Base-by-base conservation (phyloP, 2,113 vertebrate genomes). In the Arizona elegans region DNA sequence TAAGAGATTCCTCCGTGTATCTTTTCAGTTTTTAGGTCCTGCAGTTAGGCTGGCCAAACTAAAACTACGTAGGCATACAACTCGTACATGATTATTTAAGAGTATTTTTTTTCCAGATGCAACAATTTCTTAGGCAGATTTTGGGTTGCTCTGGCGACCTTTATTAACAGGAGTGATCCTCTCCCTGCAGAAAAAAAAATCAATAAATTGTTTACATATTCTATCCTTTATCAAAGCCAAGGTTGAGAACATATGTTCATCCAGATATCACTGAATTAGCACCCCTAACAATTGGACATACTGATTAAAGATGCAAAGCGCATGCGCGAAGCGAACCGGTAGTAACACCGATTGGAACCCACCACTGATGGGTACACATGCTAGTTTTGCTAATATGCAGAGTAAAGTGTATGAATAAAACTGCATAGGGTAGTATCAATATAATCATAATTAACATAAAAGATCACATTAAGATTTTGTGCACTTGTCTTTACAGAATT, bases 91-190 rank as follows among this genome's bases (percentile, higher is more conserved):
- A 38, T 94, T 89, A 50, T 58, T 86, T 62, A 75, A 81, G 85
- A 65, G 12, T 52, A 13, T 81, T 75, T 17, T 6, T 0, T 24
- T 56, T 47, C 50, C 62, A 87, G 24, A 94, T 92, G 59, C 21
- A 87, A 65, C 12, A 29, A 29, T 21, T 70, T 1, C 29, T 87
- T 86, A 90, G 88, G 54, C 90, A 89, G 88, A 89, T 89, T 90
- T 43, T 86, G 50, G 26, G 55, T 59, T 58, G 3, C 13, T 58
- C 93, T 89, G 47, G 11, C 5, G 88, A 33, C 92, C 94, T 91
- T 94, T 96, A 29, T 81, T 95, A 94, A 92, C 91, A 89, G 96
- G 96, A 89, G 96, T 97, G 88, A 97, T 96, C 65, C 93, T 59
- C 95, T 97, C 92, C 0, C 97, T 97, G 95, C 10, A n/a, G 26